A percentile compares a stretch with the other conserved stretches of the same genome.
Evolutionary conservation across 2,797 vertebrate species (phyloP).

Genomic region (Melanotaenia nigrans): DNA sequence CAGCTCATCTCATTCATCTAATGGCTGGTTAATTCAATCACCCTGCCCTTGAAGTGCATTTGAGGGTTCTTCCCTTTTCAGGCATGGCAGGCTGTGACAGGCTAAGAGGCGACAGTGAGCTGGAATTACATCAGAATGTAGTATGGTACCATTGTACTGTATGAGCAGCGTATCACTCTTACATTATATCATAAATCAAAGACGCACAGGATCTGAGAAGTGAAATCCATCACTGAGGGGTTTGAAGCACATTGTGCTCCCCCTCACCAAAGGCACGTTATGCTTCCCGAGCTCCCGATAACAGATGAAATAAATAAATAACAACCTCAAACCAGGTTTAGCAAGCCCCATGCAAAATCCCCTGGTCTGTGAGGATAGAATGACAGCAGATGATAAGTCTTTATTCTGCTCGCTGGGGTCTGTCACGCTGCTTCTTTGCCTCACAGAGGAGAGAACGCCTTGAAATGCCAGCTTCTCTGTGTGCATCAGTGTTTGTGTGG

Average conservation of each 20-base stretch:
- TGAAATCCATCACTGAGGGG: slow-evolving; percentile 64
- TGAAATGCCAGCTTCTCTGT: slow-evolving; percentile 57
- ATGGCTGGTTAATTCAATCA: slow-evolving; percentile 77
- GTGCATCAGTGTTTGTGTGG: slow-evolving; percentile 17
- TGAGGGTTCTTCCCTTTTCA: slow-evolving; percentile 55
- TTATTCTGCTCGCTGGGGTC: slow-evolving; percentile 66
- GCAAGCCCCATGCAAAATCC: slow-evolving; percentile 66
- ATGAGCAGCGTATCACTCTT: slow-evolving; percentile 52
- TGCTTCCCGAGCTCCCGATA: slow-evolving; percentile 67
- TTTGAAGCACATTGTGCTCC: slow-evolving; percentile 60
- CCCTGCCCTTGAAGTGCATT: slow-evolving; percentile 67
- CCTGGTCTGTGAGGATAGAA: slow-evolving; percentile 62
- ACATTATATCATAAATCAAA: slow-evolving; percentile 76
- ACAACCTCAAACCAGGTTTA: slow-evolving; percentile 60
- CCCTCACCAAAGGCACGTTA: slow-evolving; percentile 59
- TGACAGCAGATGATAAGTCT: slow-evolving; percentile 71
- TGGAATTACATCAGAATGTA: slow-evolving; percentile 61
- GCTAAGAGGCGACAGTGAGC: slow-evolving; percentile 55
- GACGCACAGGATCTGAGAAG: slow-evolving; percentile 59
- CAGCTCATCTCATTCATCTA: slow-evolving; percentile 71
- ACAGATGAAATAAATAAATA: slow-evolving; percentile 71
- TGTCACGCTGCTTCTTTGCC: slow-evolving; percentile 61
- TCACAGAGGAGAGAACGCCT: slow-evolving; percentile 60
- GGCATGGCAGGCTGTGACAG: slow-evolving; percentile 49
- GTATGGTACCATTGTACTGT: slow-evolving; percentile 51